These are phyloP conservation scores for Castor canadensis DNA, from an alignment of 2,113 vertebrate genomes.

Conservation along the genomic window DNA sequence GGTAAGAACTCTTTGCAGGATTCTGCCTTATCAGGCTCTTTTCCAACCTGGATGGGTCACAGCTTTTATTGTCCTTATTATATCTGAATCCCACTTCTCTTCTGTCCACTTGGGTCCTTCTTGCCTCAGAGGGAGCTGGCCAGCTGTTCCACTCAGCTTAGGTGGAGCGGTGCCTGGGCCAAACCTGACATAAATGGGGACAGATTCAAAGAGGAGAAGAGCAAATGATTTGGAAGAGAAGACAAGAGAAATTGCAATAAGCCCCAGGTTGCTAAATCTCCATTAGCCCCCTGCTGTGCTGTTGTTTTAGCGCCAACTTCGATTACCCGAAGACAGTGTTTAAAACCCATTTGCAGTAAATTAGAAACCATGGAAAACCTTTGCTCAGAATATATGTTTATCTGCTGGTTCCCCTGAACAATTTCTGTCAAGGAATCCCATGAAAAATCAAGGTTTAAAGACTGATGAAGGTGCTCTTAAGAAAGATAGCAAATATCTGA, in stretches of 20 bases:
- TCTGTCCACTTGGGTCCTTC: not conserved
- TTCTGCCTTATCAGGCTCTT: not conserved
- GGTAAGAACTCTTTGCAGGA: not conserved
- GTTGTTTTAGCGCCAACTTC: constrained; percentile 65
- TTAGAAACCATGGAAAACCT: constrained; percentile 63
- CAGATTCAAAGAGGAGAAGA: constrained; percentile 23
- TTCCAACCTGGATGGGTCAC: not conserved
- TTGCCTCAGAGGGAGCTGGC: not conserved
- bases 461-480: constrained; percentile 61
- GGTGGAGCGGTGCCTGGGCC: not conserved
- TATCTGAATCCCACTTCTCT: not conserved
- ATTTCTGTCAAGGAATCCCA: constrained; percentile 57
- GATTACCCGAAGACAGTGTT: constrained; percentile 74
- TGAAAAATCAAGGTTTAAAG: constrained; percentile 67
- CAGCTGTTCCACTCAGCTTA: not conserved
- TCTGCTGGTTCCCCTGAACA: constrained; percentile 68
- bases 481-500: constrained; percentile 3
- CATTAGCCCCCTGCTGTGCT: constrained; percentile 56
- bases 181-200: constrained; percentile 15
- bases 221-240: constrained; percentile 66
- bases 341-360: constrained; percentile 77
- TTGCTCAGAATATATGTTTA: constrained; percentile 59
- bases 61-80: not conserved
- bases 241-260: constrained; percentile 50
- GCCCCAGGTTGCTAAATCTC: constrained; percentile 68